These are phyloP conservation scores for Drosophila kohkoa DNA, from an alignment of 1,140 invertebrate genomes.

Conservation along the genomic window DNA sequence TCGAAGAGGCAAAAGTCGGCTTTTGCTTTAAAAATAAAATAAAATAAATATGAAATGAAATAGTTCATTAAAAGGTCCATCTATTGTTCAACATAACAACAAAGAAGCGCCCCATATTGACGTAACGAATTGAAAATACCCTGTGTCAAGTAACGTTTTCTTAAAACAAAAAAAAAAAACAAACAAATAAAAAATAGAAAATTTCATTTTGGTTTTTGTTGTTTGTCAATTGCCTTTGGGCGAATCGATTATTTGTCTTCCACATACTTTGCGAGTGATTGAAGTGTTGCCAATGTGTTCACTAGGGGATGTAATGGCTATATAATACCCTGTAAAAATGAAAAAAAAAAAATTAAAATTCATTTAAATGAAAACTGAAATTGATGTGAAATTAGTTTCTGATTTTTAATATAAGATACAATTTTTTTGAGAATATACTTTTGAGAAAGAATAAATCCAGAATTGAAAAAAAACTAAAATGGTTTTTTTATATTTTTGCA, in stretches of 20 bases:
- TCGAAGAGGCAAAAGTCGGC: constrained; percentile 28
- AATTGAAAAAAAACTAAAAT: not conserved
- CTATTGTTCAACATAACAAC: constrained; percentile 7
- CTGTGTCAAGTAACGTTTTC: constrained; percentile 15
- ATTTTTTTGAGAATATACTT: no score
- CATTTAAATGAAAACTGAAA: not conserved
- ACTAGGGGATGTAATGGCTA: not conserved
- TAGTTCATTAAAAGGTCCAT: constrained; percentile 42
- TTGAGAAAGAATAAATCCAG: no score
- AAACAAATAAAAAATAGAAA: not conserved
- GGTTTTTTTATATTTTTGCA: no score
- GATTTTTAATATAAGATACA: no score
- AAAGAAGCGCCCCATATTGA: not conserved
- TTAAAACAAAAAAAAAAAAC: no score
- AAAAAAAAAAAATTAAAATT: not conserved
- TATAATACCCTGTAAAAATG: constrained; percentile 19
- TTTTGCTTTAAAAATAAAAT: constrained; percentile 41
- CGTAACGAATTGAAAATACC: constrained; percentile 36
- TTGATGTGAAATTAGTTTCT: no score
- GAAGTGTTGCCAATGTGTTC: constrained; percentile 28
- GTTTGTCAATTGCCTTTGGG: constrained; percentile 5
- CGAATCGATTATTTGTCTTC: constrained; percentile 22
- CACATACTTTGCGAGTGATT: constrained; percentile 10
- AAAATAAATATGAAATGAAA: constrained; percentile 31
- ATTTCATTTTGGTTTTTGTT: not conserved